Percentiles rank a stretch among this genome's conserved stretches.
phyloP scores from a whole-genome alignment of 2,113 vertebrate species.

The Butorides virescens region DNA sequence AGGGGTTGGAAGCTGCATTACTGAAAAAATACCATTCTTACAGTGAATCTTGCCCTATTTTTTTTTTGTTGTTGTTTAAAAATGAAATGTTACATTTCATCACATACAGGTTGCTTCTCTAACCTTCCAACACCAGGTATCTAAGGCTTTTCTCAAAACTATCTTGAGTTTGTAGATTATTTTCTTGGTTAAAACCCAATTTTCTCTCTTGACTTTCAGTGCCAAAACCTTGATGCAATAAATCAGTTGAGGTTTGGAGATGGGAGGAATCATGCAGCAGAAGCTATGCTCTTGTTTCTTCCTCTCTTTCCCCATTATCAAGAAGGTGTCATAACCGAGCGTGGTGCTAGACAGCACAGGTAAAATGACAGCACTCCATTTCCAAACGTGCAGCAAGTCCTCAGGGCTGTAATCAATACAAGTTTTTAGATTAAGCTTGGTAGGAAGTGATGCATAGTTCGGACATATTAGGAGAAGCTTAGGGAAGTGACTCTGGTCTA shows the following conservation, averaged over 20 bases:
- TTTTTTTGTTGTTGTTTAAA: not conserved
- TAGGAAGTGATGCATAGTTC: not conserved
- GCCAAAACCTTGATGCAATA: not conserved
- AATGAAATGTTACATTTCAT: not conserved
- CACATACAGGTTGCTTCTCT: not conserved
- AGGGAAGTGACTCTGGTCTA: not conserved
- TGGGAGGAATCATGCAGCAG: not conserved
- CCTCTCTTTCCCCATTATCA: not conserved
- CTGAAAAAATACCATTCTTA: not conserved
- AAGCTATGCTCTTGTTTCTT: not conserved
- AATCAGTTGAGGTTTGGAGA: not conserved
- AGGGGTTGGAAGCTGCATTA: not conserved
- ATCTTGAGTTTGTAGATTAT: conserved; percentile 1
- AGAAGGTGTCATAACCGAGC: not conserved
- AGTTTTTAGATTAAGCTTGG: not conserved
- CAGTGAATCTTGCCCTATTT: not conserved
- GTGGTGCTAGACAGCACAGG: not conserved
- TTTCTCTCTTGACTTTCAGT: not conserved
- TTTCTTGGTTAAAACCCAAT: conserved; percentile 3
- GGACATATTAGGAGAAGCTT: not conserved
- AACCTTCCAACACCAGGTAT: not conserved
- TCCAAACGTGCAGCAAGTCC: not conserved
- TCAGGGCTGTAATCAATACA: not conserved
- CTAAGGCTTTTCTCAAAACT: not conserved
- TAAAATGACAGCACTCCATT: not conserved